Conservation (phyloP, 37 sponge, comb jelly and placozoan genomes). For the Spongilla lacustris region DNA sequence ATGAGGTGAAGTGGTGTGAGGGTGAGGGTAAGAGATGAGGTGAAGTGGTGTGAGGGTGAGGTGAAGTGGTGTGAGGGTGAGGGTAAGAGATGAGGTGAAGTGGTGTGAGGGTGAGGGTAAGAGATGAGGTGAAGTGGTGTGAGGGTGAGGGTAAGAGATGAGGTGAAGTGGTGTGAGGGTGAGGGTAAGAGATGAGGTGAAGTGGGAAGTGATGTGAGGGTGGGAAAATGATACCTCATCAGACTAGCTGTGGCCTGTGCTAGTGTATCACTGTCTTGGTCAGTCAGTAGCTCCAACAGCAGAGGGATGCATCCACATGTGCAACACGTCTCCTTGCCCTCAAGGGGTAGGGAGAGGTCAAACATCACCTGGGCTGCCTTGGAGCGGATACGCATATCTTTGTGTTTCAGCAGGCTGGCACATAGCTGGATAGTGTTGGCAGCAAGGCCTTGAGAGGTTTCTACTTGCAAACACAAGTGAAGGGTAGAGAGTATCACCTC, state of each 20-base stretch:
- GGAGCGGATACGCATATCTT: conserved; percentile 47
- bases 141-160: neutral
- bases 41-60: neutral
- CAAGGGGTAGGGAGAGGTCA: conserved; percentile 85
- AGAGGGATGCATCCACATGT: conserved; percentile 44
- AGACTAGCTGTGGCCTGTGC: conserved; percentile 88
- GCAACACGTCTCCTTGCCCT: conserved; percentile 73
- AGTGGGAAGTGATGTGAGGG: neutral
- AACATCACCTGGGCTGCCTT: conserved; percentile 88
- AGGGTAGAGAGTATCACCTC: conserved; percentile 82
- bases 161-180: too few species aligned
- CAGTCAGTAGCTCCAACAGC: conserved; percentile 69
- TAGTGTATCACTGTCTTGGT: conserved; percentile 50
- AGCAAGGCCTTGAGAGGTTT: conserved; percentile 71
- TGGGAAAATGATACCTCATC: conserved; percentile 85
- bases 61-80: neutral
- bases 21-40: too few species aligned
- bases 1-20: too few species aligned
- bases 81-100: neutral
- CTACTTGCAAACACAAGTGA: conserved; percentile 88
- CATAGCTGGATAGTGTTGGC: conserved; percentile 71
- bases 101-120: neutral
- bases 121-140: neutral
- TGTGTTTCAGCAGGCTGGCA: conserved; percentile 62
- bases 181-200: too few species aligned